Evolutionary conservation across 92 coral and sea anemone genomes (phyloP), one percentile per base, ranked within the genome.

Genomic region (Zoanthus sansibaricus): DNA sequence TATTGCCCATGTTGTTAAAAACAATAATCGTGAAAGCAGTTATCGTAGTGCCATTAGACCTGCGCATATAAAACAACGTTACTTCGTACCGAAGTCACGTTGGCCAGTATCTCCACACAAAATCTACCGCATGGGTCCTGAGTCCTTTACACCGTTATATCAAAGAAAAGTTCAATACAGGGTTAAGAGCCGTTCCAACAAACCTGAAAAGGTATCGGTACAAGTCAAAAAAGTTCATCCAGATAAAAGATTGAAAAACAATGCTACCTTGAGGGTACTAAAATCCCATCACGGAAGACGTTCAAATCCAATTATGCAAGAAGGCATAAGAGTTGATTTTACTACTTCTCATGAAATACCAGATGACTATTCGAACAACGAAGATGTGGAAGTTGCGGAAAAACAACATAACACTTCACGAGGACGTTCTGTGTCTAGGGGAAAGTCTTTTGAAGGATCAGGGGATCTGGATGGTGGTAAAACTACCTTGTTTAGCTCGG

Each of bases 321-420:
- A 80, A 80, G 45, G 66, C 44, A 31, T 80, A 80, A 80, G 25
- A 47, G 67, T 80, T 66, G 85, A 80, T 62, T 80, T 80, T 49
- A 79, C 84, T 45, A 45, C 52, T 45, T 62, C 84, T 13, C 42
- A 47, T 14, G 61, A n/a, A 11, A 17, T 17, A 9, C 20, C 7
- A 9, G 9, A 18, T 7, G 21, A 62, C 69, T 31, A 20, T 42
- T 33, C 70, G 11, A 54, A 64, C 7, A 32, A 49, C 1, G 52
- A 44, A 61, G 55, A 67, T 30, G 67, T 3, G 20, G 67, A 54
- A 54, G 11, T 32, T 77, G 56, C 47, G 46, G 66, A 15, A 10
- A 14, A 55, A 59, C 20, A 59, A 13, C 17, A 59, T 59, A n/a
- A 62, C 5, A 62, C 20, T 3, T 62, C 25, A n/a, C 30, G 69